These are phyloP conservation scores for Cistogaster globosa DNA, from an alignment of 2,888 invertebrate genomes.

Conservation along the genomic window DNA sequence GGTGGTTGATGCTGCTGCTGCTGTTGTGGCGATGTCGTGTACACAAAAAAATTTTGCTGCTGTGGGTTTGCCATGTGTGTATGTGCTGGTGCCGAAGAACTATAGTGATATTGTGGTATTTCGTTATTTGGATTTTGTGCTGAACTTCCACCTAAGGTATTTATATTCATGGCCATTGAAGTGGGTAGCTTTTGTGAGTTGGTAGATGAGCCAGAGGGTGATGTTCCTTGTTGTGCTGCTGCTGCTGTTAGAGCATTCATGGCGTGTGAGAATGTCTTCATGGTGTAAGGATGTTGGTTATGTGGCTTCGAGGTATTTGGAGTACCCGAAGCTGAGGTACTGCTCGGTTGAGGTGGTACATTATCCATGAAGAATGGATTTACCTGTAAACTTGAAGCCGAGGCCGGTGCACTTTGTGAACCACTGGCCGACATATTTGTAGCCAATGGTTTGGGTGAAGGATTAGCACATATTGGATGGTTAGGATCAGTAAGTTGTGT, in stretches of 20 bases:
- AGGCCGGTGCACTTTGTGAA: slow-evolving; percentile 80
- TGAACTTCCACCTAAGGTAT: slow-evolving; percentile 51
- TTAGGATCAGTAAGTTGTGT: slow-evolving; percentile 89
- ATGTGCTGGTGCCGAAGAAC: slow-evolving; percentile 77
- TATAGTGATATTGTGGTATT: slow-evolving; percentile 75
- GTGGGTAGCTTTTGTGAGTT: slow-evolving; percentile 57
- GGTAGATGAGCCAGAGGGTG: slow-evolving; percentile 33
- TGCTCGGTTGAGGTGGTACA: slow-evolving; percentile 63
- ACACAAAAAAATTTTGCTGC: slow-evolving; percentile 72
- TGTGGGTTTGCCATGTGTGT: slow-evolving; percentile 67
- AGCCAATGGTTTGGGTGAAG: slow-evolving; percentile 84
- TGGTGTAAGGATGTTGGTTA: slow-evolving; percentile 77
- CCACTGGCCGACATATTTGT: slow-evolving; percentile 77
- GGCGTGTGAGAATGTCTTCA: slow-evolving; percentile 81
- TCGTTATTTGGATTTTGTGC: slow-evolving; percentile 55
- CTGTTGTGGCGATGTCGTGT: slow-evolving; percentile 67
- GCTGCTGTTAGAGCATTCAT: slow-evolving; percentile 79
- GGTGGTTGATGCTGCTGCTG: slow-evolving; percentile 68
- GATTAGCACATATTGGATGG: slow-evolving; percentile 85
- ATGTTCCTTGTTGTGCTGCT: slow-evolving; percentile 73
- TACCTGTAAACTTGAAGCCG: slow-evolving; percentile 79
- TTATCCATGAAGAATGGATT: slow-evolving; percentile 81
- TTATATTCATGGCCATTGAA: slow-evolving; percentile 68
- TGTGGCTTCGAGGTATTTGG: slow-evolving; percentile 79
- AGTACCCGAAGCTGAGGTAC: slow-evolving; percentile 77